These are phyloP conservation scores for Chaetophractus vellerosus DNA, from an alignment of 2,797 vertebrate species.

Conservation along the genomic window DNA sequence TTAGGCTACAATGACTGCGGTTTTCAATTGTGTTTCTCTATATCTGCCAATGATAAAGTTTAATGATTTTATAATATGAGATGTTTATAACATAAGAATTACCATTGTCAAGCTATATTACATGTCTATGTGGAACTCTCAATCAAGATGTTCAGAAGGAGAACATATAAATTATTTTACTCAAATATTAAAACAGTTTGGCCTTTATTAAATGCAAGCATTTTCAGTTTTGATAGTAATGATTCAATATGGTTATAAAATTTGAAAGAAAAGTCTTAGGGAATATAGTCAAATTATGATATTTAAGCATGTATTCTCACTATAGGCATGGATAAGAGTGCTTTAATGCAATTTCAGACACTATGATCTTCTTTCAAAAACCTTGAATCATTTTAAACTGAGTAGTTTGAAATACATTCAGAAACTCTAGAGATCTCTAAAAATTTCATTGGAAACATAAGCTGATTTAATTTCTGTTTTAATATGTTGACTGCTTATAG, in stretches of 20 bases:
- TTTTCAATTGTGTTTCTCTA: not conserved
- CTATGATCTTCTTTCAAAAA: conserved; percentile 40
- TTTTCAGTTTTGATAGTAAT: conserved; percentile 6
- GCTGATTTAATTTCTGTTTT: conserved; percentile 69
- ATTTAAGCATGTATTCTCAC: conserved; percentile 44
- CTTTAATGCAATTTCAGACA: conserved; percentile 55
- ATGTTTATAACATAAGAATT: not conserved
- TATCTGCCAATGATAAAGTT: not conserved
- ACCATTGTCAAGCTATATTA: not conserved
- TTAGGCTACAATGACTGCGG: not conserved
- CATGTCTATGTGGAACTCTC: not conserved
- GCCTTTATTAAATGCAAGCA: not conserved
- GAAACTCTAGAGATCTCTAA: not conserved
- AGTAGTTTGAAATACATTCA: conserved; percentile 35
- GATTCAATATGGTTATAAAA: not conserved
- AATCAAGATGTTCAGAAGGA: not conserved
- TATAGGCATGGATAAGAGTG: conserved; percentile 40
- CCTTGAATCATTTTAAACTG: not conserved
- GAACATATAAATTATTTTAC: not conserved
- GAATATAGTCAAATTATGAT: not conserved
- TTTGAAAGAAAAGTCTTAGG: not conserved
- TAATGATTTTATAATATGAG: conserved; percentile 41
- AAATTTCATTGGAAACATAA: conserved; percentile 57
- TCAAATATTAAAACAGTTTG: not conserved
- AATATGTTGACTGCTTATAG: conserved; percentile 67